Conservation (phyloP, 2,888 invertebrate species). For the Watsonalla binaria region DNA sequence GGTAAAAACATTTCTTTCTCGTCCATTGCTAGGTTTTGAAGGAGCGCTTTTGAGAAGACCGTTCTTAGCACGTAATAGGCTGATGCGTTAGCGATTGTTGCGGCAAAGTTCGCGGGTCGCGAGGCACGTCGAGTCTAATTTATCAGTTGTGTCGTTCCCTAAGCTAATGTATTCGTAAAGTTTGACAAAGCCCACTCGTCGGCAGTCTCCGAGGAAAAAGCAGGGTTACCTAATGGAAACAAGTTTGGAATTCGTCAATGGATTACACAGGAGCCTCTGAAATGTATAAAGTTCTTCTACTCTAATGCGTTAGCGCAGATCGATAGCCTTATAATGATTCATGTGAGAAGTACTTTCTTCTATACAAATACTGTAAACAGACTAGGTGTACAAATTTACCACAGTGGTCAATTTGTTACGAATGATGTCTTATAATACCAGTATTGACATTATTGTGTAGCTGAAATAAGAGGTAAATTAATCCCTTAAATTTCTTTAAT, state of each 20-base stretch:
- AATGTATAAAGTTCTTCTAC: background rate
- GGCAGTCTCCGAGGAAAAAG: constrained; percentile 52
- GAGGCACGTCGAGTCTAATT: constrained; percentile 51
- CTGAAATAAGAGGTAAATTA: no score
- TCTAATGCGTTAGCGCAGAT: background rate
- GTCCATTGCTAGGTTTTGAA: constrained; percentile 23
- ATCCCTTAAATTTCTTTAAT: no score
- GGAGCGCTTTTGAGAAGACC: constrained; percentile 3
- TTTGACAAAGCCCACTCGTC: constrained; percentile 60
- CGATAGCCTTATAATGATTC: no score
- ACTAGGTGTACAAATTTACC: no score
- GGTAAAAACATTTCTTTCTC: constrained; percentile 10
- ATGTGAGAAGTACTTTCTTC: no score
- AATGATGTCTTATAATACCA: no score
- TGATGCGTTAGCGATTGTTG: constrained; percentile 4
- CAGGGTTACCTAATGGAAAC: constrained; percentile 55
- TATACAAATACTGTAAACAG: no score
- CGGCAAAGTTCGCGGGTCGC: constrained; percentile 9
- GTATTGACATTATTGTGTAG: no score
- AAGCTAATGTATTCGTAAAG: constrained; percentile 70
- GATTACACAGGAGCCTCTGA: constrained; percentile 30
- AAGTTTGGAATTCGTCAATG: constrained; percentile 58
- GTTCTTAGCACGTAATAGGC: constrained; percentile 18
- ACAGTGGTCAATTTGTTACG: no score
- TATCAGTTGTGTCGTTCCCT: constrained; percentile 59